phyloP scores from a whole-genome alignment of 2,113 vertebrate genomes.

The Epinephelus moara region DNA sequence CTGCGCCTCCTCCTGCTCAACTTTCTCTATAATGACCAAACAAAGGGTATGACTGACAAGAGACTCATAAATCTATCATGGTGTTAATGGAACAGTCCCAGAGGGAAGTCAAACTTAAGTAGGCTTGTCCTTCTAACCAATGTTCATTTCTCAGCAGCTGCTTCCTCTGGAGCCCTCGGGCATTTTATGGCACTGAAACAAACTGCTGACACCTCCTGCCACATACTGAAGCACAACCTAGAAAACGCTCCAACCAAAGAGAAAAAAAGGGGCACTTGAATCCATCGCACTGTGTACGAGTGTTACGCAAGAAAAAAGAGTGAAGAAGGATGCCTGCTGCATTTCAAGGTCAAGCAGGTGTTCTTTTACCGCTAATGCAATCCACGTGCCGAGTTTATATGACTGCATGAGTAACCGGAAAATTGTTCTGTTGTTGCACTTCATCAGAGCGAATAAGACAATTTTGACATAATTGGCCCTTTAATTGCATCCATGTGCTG shows the following conservation, averaged over 20 bases:
- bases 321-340: slow-evolving; percentile 17
- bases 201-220: slow-evolving; percentile 70
- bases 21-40: slow-evolving; percentile 63
- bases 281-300: background rate
- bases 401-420: slow-evolving; percentile 67
- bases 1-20: slow-evolving; percentile 44
- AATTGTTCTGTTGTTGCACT: slow-evolving; percentile 59
- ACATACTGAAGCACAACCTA: slow-evolving; percentile 42
- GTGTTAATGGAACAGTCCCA: slow-evolving; percentile 70
- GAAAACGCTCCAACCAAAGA: background rate
- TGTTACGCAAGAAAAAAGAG: slow-evolving; percentile 36
- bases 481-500: slow-evolving; percentile 58
- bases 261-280: slow-evolving; percentile 15
- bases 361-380: slow-evolving; percentile 50
- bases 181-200: slow-evolving; percentile 62
- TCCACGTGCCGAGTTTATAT: slow-evolving; percentile 63
- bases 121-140: slow-evolving; percentile 57
- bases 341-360: slow-evolving; percentile 72
- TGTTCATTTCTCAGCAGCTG: slow-evolving; percentile 74
- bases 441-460: slow-evolving; percentile 36
- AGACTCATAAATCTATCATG: slow-evolving; percentile 74
- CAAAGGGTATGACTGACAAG: slow-evolving; percentile 58
- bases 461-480: slow-evolving; percentile 50
- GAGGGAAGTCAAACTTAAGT: slow-evolving; percentile 69
- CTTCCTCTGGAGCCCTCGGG: slow-evolving; percentile 67